Evolutionary conservation across 1,140 invertebrate species (phyloP).

Genomic region (Artemia franciscana): DNA sequence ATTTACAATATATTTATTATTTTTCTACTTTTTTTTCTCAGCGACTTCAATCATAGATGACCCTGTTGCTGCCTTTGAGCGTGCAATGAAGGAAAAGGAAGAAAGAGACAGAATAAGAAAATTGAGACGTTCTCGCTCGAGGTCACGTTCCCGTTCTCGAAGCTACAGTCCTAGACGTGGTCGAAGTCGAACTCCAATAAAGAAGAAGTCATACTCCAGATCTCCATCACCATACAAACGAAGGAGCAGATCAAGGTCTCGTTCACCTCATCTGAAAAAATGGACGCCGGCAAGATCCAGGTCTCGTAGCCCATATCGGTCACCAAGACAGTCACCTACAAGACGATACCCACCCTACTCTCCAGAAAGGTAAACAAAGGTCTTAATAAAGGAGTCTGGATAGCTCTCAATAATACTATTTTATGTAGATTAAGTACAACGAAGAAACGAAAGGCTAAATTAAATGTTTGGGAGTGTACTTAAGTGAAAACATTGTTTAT

Average conservation of each 20-base stretch:
- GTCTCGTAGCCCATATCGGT: neutral
- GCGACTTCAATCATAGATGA: conserved; percentile 37
- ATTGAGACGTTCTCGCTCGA: conserved; percentile 10
- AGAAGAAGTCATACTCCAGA: neutral
- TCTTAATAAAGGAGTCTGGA: too few species aligned
- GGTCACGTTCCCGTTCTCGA: conserved; percentile 12
- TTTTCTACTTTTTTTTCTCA: neutral
- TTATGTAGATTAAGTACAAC: too few species aligned
- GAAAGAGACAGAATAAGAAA: conserved; percentile 31
- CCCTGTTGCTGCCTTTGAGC: conserved; percentile 56
- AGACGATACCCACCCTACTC: neutral
- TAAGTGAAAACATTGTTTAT: too few species aligned
- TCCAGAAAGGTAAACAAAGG: neutral
- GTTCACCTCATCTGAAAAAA: neutral
- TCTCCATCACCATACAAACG: neutral
- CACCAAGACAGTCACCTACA: neutral
- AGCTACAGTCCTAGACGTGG: conserved; percentile 14
- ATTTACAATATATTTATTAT: too few species aligned
- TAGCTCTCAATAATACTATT: too few species aligned
- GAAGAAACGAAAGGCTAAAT: too few species aligned
- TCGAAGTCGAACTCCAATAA: neutral
- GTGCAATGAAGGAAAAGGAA: conserved; percentile 60
- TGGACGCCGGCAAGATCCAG: neutral
- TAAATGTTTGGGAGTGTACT: too few species aligned
- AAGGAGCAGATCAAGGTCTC: neutral